Conservation (phyloP, 2,113 vertebrate genomes). For the Nasalis larvatus region DNA sequence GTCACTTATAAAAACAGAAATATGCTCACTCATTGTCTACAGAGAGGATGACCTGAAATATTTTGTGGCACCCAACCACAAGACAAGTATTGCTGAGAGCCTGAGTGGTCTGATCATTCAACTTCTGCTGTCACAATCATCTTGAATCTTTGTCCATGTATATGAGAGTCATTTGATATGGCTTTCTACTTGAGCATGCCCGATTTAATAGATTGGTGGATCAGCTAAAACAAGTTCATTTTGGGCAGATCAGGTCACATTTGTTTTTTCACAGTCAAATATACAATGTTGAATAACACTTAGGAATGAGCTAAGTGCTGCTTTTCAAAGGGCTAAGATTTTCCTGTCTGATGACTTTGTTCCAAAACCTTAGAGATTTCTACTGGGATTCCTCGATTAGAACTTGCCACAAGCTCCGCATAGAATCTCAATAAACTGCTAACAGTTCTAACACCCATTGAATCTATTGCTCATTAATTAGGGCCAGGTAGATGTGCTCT, state of each 20-base stretch:
- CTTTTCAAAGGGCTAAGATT: not conserved
- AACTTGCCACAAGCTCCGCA: not conserved
- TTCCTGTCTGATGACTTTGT: not conserved
- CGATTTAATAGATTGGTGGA: not conserved
- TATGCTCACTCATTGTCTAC: not conserved
- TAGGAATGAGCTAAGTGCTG: not conserved
- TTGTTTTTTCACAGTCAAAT: slow-evolving; percentile 3
- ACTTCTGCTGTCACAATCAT: not conserved
- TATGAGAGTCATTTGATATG: not conserved
- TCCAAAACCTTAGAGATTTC: not conserved
- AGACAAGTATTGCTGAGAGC: not conserved
- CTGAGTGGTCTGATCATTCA: not conserved
- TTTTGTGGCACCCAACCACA: not conserved
- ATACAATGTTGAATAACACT: not conserved
- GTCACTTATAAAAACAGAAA: not conserved
- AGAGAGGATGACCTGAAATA: not conserved
- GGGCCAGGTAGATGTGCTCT: not conserved
- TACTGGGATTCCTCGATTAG: not conserved
- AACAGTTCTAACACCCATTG: not conserved
- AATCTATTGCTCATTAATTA: not conserved
- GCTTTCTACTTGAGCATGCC: not conserved
- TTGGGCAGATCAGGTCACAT: not conserved
- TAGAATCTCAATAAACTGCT: not conserved
- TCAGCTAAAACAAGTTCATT: not conserved
- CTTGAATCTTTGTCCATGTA: not conserved